These are phyloP conservation scores for Dinomys branickii DNA, from an alignment of 2,113 vertebrate genomes.

Conservation along the genomic window DNA sequence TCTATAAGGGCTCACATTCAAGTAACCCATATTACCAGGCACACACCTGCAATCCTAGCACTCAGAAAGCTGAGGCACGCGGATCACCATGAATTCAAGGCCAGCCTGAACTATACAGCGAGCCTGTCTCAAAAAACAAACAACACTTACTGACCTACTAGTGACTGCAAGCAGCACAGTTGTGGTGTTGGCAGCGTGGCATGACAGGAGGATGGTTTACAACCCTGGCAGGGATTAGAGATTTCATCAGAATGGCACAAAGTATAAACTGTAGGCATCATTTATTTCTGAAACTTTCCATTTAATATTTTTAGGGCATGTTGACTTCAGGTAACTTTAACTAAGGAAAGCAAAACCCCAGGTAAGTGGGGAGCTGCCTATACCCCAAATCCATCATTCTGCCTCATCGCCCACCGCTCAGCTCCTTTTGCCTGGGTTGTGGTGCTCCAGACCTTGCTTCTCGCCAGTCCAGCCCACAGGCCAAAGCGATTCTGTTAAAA, in stretches of 20 bases:
- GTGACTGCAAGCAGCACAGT: background rate
- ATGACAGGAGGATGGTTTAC: background rate
- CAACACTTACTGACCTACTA: background rate
- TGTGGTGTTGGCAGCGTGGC: background rate
- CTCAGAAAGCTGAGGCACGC: background rate
- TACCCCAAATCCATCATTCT: too few species aligned
- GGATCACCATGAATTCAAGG: background rate
- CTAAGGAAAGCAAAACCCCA: background rate
- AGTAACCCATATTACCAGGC: background rate
- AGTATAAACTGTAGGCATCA: background rate
- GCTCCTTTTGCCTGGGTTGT: background rate
- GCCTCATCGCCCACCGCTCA: background rate
- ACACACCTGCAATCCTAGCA: background rate
- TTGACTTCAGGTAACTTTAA: background rate
- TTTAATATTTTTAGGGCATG: background rate
- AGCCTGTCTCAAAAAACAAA: background rate
- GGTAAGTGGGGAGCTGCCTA: background rate
- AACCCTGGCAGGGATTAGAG: background rate
- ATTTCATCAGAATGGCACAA: background rate
- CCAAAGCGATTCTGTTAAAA: background rate
- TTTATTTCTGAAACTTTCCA: background rate
- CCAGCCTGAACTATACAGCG: background rate
- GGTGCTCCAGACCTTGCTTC: background rate
- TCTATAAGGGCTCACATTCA: background rate
- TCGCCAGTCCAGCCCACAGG: background rate